A percentile compares a stretch with the other conserved stretches of the same genome.
phyloP scores from a whole-genome alignment of 2,113 vertebrate species.

The Struthidea cinerea region DNA sequence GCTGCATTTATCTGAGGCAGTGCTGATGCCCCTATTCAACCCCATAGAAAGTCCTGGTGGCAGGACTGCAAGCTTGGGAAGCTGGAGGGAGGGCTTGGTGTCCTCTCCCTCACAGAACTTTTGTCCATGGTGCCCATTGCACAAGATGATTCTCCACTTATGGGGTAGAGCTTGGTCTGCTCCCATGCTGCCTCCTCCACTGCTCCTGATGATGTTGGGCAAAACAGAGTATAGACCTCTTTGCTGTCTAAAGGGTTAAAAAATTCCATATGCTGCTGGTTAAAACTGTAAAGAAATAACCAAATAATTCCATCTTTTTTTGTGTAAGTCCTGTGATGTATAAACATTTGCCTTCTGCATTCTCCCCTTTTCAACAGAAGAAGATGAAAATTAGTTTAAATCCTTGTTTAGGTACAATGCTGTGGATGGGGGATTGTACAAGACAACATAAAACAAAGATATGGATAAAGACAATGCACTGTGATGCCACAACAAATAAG shows the following conservation, averaged over 20 bases:
- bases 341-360: not conserved
- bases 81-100: not conserved
- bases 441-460: not conserved
- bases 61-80: not conserved
- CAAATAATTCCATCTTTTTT: not conserved
- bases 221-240: not conserved
- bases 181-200: accelerated
- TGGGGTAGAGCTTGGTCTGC: not conserved
- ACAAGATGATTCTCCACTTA: not conserved
- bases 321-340: not conserved
- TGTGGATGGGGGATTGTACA: not conserved
- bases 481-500: not conserved
- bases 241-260: not conserved
- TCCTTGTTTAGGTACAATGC: not conserved
- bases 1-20: not conserved
- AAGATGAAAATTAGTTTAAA: not conserved
- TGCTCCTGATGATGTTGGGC: not conserved
- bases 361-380: not conserved
- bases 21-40: not conserved
- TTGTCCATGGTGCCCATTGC: not conserved
- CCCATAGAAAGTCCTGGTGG: not conserved
- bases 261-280: not conserved
- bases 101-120: not conserved
- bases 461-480: not conserved
- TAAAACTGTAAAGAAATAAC: not conserved